Conservation (phyloP, 2,888 invertebrate species). For the Cyaniris semiargus region DNA sequence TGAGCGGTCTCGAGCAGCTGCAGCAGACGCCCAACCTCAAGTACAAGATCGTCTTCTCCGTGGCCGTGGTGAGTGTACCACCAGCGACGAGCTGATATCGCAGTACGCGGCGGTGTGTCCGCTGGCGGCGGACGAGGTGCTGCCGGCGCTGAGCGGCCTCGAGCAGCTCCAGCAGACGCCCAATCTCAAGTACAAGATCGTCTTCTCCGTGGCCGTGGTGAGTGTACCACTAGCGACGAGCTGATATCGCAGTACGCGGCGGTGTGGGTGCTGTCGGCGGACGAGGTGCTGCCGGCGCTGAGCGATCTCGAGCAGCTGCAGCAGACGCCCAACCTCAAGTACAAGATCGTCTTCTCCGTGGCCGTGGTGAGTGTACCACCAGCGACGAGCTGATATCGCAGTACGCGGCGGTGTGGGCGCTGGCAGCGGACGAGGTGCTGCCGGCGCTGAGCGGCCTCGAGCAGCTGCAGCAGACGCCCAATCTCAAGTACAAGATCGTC, state of each 20-base stretch:
- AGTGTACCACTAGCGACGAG: conserved; percentile 82
- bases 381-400: conserved; percentile 85
- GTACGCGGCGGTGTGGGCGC: conserved; percentile 91
- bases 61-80: conserved; percentile 90
- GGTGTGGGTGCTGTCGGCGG: conserved; percentile 90
- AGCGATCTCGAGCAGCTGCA: conserved; percentile 89
- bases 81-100: conserved; percentile 83
- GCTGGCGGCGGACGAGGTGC: conserved; percentile 89
- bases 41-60: conserved; percentile 96
- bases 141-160: conserved; percentile 91
- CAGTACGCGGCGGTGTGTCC: conserved; percentile 92
- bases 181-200: conserved; percentile 95
- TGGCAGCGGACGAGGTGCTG: conserved; percentile 90
- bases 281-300: conserved; percentile 92
- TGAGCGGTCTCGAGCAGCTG: conserved; percentile 90
- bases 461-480: conserved; percentile 90
- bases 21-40: conserved; percentile 93
- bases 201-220: conserved; percentile 97
- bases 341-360: conserved; percentile 97
- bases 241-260: conserved; percentile 90
- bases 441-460: conserved; percentile 91
- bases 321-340: conserved; percentile 93
- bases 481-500: conserved; percentile 95
- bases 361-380: conserved; percentile 91
- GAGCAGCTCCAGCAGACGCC: conserved; percentile 90